These are phyloP conservation scores for Oligia latruncula DNA, from an alignment of 2,888 invertebrate species.

Conservation along the genomic window DNA sequence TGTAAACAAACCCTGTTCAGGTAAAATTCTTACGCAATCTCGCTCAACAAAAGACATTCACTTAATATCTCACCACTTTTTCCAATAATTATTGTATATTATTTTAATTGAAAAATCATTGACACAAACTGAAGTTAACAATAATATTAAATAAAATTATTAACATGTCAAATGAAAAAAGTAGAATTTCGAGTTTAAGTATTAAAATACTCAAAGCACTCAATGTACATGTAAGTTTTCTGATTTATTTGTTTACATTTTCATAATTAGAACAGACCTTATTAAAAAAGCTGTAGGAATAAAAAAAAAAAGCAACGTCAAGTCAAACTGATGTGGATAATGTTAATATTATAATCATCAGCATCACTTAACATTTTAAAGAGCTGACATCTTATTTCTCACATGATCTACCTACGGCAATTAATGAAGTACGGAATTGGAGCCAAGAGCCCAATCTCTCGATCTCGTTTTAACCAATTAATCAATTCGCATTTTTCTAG, in stretches of 20 bases:
- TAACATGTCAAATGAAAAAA: neutral
- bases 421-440: slow-evolving; percentile 10
- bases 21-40: neutral
- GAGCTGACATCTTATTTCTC: slow-evolving; percentile 4
- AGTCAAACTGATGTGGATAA: neutral
- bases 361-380: slow-evolving; percentile 11
- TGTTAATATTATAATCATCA: slow-evolving; percentile 10
- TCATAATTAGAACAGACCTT: neutral
- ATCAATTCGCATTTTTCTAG: slow-evolving; percentile 22
- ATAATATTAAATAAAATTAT: too few species aligned
- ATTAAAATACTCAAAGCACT: neutral
- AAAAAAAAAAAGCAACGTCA: neutral
- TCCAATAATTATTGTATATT: neutral
- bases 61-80: neutral
- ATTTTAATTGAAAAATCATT: neutral
- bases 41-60: neutral
- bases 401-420: slow-evolving; percentile 13
- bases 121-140: neutral
- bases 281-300: neutral
- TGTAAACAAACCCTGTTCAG: neutral
- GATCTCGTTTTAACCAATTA: slow-evolving; percentile 13
- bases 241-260: neutral
- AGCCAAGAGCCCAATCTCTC: slow-evolving; percentile 30
- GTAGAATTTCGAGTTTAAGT: neutral
- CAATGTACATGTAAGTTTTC: neutral